Evolutionary conservation across 2,888 invertebrate species (phyloP), one percentile per base, ranked within the genome.

Genomic region (Drosophila gaucha): DNA sequence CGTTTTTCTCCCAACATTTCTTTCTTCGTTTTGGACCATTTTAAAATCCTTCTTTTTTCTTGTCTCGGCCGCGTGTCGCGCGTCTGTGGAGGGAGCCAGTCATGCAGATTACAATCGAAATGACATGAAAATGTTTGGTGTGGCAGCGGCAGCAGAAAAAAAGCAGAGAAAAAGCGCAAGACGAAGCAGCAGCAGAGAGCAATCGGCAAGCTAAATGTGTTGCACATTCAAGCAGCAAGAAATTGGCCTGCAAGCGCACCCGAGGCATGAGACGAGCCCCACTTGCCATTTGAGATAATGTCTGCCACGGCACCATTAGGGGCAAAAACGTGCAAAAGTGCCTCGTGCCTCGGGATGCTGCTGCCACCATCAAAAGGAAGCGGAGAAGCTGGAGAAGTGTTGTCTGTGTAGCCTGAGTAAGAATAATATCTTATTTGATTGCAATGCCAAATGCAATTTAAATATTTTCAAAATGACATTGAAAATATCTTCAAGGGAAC

Each of bases 71-170:
- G 67, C 52, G 31, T 30, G 33, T 50, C 49, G 54, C 56, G 44
- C 47, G n/a, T n/a, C 52, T 54, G 64, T 74, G 51, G 62, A 59
- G 67, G 58, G 54, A 72, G 70, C 74, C 89, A 89, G 88, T 85
- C 89, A 85, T 89, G 87, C 77, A 84, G 88, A 88, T 88, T 88
- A 90, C 88, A 90, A 88, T 86, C 82, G 89, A 86, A 86, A 84
- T 84, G 89, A 88, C 85, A 89, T 84, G 86, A 80, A 89, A 90
- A 88, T 89, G 89, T 89, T 88, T 87, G 88, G 87, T 85, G 85
- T 88, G 86, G 87, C 82, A 55, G 74, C 28, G 31, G 64, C n/a
- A n/a, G n/a, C n/a, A n/a, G 38, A 70, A 50, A 55, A 67, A 44
- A 64, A 44, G 20, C 52, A 47, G 28, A 38, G 26, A 28, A 33